Conservation (phyloP, 2,888 invertebrate genomes). For the Hofmannophila pseudospretella region DNA sequence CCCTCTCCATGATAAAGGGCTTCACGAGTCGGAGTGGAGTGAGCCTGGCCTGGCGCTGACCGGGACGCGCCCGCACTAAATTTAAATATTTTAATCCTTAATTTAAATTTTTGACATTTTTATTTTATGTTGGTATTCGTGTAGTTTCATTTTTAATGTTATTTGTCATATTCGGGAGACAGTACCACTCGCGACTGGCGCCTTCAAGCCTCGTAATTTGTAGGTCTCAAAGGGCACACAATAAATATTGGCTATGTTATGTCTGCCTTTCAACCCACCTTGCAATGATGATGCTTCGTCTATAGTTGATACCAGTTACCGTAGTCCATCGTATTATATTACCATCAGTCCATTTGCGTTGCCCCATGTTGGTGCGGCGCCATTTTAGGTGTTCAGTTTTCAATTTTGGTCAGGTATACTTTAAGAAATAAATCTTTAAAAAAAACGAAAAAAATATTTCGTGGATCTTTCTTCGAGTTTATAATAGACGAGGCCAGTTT, state of each 20-base stretch:
- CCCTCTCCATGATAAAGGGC: conserved; percentile 33
- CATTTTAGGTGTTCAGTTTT: too few species aligned
- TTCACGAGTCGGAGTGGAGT: conserved; percentile 21
- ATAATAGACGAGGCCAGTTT: too few species aligned
- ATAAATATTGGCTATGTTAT: conserved; percentile 9
- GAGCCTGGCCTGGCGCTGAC: conserved; percentile 31
- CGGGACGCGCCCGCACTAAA: conserved; percentile 72
- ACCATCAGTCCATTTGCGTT: too few species aligned
- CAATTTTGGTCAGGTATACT: too few species aligned
- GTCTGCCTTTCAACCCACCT: too few species aligned
- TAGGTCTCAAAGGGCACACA: conserved; percentile 17
- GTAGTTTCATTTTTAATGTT: conserved; percentile 76
- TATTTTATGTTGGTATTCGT: conserved; percentile 78
- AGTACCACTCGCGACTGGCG: conserved; percentile 59
- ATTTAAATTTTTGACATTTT: conserved; percentile 79
- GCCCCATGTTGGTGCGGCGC: too few species aligned
- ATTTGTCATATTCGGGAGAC: conserved; percentile 74
- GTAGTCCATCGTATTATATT: too few species aligned
- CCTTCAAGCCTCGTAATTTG: conserved; percentile 46
- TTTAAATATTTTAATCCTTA: conserved; percentile 79
- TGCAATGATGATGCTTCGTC: too few species aligned
- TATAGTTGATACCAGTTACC: too few species aligned
- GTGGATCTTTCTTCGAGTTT: too few species aligned
- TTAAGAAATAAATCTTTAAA: too few species aligned
- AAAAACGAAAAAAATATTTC: too few species aligned